Conservation (phyloP, 2,888 invertebrate species). For the Halictus quadricinctus region DNA sequence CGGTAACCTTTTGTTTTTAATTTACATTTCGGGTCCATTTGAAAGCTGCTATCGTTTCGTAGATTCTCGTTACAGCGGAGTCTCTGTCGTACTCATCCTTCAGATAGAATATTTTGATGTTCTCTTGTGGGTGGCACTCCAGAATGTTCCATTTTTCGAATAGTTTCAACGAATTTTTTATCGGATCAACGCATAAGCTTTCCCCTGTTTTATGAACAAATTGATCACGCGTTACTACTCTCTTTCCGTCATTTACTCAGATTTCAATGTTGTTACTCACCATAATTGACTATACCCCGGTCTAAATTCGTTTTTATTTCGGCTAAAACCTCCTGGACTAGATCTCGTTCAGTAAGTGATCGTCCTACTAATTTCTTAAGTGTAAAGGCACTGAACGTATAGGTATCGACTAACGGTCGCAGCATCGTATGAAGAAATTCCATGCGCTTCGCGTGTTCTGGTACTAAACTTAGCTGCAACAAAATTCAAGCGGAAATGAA, state of each 20-base stretch:
- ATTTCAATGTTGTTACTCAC: slow-evolving; percentile 81
- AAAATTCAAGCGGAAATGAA: background rate
- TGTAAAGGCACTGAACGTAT: slow-evolving; percentile 86
- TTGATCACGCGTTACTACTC: slow-evolving; percentile 12
- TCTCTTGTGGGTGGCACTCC: slow-evolving; percentile 83
- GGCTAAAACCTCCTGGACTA: slow-evolving; percentile 87
- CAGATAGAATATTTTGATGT: slow-evolving; percentile 77
- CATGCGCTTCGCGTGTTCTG: slow-evolving; percentile 81
- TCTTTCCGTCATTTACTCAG: background rate
- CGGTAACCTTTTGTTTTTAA: slow-evolving; percentile 52
- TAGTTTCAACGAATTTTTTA: slow-evolving; percentile 92
- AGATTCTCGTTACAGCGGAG: slow-evolving; percentile 72
- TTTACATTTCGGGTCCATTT: slow-evolving; percentile 78
- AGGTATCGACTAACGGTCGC: slow-evolving; percentile 90
- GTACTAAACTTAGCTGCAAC: slow-evolving; percentile 75
- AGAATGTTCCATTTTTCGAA: slow-evolving; percentile 92
- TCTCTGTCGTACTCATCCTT: slow-evolving; percentile 77
- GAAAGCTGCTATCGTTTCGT: slow-evolving; percentile 75
- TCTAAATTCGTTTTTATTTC: slow-evolving; percentile 87
- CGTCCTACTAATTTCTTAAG: slow-evolving; percentile 82
- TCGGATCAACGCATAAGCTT: slow-evolving; percentile 93
- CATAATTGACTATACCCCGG: slow-evolving; percentile 85
- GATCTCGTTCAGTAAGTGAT: slow-evolving; percentile 86
- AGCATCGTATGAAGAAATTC: slow-evolving; percentile 85
- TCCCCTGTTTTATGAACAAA: slow-evolving; percentile 86